Evolutionary conservation across 2,797 vertebrate species (phyloP).

Genomic region (Cynopterus sphinx): DNA sequence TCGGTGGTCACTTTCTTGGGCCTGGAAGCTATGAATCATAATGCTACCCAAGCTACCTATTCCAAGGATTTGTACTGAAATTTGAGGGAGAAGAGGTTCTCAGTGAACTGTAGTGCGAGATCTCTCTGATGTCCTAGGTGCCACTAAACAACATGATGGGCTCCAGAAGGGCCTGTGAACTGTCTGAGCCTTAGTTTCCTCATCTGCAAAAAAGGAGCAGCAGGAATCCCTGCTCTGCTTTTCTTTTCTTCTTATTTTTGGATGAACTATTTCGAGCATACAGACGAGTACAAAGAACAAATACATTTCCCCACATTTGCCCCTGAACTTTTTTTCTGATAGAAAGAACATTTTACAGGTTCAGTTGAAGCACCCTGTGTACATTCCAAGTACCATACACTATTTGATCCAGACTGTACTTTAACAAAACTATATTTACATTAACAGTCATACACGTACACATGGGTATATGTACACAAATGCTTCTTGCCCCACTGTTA

Average conservation of each 20-base stretch:
- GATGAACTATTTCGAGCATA: conserved; percentile 26
- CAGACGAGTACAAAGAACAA: conserved; percentile 45
- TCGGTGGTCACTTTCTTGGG: background rate
- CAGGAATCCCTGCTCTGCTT: background rate
- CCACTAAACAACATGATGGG: background rate
- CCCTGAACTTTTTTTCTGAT: conserved; percentile 17
- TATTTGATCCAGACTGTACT: background rate
- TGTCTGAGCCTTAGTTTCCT: background rate
- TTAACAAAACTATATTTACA: background rate
- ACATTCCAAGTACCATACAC: background rate
- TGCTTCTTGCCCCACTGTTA: background rate
- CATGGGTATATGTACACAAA: background rate
- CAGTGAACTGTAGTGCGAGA: background rate
- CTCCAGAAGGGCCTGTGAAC: background rate
- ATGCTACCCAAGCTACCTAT: background rate
- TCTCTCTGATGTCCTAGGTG: background rate
- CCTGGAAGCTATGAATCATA: background rate
- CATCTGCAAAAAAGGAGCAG: background rate
- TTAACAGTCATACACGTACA: background rate
- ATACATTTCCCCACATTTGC: conserved; percentile 24
- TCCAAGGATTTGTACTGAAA: background rate
- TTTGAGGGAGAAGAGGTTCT: background rate
- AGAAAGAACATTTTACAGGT: conserved; percentile 8
- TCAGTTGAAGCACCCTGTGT: background rate
- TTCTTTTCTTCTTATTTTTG: background rate